Evolutionary conservation across 1,140 invertebrate species (phyloP).

Genomic region (Mamestra configurata): DNA sequence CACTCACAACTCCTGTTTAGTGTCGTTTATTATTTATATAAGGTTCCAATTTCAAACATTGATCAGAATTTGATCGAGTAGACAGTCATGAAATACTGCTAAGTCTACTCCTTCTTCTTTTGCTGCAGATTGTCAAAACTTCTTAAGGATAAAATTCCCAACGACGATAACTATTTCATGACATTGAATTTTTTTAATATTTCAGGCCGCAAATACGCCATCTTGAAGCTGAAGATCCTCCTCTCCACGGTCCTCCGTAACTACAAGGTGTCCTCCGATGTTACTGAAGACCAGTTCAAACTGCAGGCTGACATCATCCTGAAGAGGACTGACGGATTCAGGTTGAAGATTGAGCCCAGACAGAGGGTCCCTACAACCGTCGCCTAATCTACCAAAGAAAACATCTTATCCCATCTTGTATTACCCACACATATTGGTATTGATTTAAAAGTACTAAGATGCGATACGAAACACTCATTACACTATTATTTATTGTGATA

Average conservation of each 20-base stretch:
- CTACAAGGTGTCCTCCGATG: slow-evolving; percentile 91
- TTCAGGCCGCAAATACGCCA: slow-evolving; percentile 95
- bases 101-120: no score
- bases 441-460: neutral
- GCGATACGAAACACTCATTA: slow-evolving; percentile 22
- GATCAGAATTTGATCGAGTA: no score
- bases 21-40: no score
- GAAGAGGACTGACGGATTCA: slow-evolving; percentile 94
- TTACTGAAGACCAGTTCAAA: slow-evolving; percentile 91
- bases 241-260: slow-evolving; percentile 95
- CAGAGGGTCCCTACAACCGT: slow-evolving; percentile 64
- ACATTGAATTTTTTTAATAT: no score
- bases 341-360: slow-evolving; percentile 91
- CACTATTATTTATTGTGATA: slow-evolving; percentile 6
- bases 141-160: no score
- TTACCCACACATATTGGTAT: neutral
- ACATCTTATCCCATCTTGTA: neutral
- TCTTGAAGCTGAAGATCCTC: slow-evolving; percentile 95
- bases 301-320: slow-evolving; percentile 95
- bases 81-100: no score
- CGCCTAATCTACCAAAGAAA: slow-evolving; percentile 6
- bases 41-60: no score
- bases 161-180: no score
- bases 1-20: no score
- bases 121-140: no score